These are phyloP conservation scores for Pomacea canaliculata DNA, from an alignment of 2,888 invertebrate species.

Conservation along the genomic window DNA sequence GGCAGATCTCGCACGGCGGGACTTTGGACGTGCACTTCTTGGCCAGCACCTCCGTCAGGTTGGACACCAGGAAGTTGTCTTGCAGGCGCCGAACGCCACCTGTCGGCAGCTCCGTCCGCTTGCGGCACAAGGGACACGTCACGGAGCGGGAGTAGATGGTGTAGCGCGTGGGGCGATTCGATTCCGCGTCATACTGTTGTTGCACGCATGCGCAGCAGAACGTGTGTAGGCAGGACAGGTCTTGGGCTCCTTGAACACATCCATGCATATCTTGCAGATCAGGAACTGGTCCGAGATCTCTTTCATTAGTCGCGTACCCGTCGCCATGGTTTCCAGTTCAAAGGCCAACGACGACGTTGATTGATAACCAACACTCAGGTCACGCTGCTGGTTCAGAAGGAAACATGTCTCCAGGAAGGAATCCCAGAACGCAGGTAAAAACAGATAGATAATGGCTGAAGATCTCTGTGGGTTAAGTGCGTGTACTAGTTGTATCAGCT, in stretches of 20 bases:
- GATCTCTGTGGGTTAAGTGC: no score
- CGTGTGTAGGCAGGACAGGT: constrained; percentile 67
- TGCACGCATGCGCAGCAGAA: constrained; percentile 68
- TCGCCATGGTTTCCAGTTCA: constrained; percentile 46
- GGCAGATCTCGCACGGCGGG: constrained; percentile 64
- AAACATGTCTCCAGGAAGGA: no score
- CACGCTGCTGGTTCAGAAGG: no score
- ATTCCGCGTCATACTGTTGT: constrained; percentile 64
- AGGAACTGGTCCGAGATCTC: constrained; percentile 69
- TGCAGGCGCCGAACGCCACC: constrained; percentile 66
- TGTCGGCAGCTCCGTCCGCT: constrained; percentile 65
- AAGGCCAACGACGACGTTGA: no score
- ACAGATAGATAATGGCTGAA: no score
- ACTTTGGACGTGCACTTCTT: constrained; percentile 40
- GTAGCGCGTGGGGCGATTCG: constrained; percentile 52
- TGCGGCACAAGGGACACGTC: constrained; percentile 67
- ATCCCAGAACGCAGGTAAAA: no score
- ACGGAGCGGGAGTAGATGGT: constrained; percentile 60
- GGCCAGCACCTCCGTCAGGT: constrained; percentile 56
- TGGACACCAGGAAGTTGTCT: constrained; percentile 68
- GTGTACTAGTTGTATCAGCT: no score
- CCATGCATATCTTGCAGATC: constrained; percentile 67
- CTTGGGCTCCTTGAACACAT: constrained; percentile 66
- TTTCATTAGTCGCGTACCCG: constrained; percentile 61
- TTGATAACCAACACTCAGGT: no score